Evolutionary conservation across 2,797 vertebrate species (phyloP), one percentile per base, ranked within the genome.

Genomic region (Trachurus trachurus): DNA sequence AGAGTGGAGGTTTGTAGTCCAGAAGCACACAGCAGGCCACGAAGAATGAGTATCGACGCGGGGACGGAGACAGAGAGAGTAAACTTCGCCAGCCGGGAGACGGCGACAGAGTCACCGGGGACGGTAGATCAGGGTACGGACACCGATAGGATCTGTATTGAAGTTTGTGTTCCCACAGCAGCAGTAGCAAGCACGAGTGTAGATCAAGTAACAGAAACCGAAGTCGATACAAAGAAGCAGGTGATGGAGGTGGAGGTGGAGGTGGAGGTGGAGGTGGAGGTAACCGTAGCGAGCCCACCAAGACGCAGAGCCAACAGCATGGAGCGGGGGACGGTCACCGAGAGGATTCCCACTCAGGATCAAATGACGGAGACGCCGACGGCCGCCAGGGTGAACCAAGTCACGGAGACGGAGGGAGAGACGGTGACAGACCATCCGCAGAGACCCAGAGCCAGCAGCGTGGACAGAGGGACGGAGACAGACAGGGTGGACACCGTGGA

Each of bases 51-150:
- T 44, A 91, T 93, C 11, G 94, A 95, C 71, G 87, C 87, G 8
- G 93, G 90, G 3, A 94, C 91, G 15, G 89, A 66, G 19, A 68
- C 71, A 39, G 71, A 74, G 29, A 92, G 21, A 73, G 60, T 92
- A n/a, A 83, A 85, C 67, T 81, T 89, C 57, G 37, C 80, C 26
- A 85, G 92, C 72, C 91, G 83, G 47, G 94, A 93, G 45, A 86
- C 89, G 0, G 71, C 75, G 76, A 94, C 93, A 60, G 73, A 93
- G 66, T 78, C 31, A 0, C 82, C 74, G 13, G 76, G 68, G 40
- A 93, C 71, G 45, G 82, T 93, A 62, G 93, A 95, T 79, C 73
- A 94, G 78, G 93, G 93, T 31, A 95, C 94, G 15, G 94, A 94
- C 64, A 94, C 92, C 2, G 89, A 93, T 3, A 91, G 61, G 70